Evolutionary conservation across 2,888 invertebrate species (phyloP).

Genomic region (Colletes collaris): DNA sequence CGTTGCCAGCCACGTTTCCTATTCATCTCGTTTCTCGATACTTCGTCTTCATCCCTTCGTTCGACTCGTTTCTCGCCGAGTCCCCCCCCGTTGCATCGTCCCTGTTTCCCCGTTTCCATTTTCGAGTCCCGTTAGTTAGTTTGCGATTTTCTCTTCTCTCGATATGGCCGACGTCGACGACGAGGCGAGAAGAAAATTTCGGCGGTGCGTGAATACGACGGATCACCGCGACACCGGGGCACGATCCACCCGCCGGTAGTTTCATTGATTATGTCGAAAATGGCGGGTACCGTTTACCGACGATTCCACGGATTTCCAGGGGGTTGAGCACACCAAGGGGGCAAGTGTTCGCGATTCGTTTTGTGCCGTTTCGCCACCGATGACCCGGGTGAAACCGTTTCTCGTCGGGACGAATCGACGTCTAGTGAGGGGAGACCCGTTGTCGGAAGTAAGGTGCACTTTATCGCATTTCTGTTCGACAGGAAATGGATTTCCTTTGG

Average conservation of each 20-base stretch:
- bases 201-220: constrained; percentile 23
- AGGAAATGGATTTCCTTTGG: constrained; percentile 45
- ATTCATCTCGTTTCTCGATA: background rate
- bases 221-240: constrained; percentile 3
- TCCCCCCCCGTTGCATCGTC: too few relatives aligned
- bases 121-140: background rate
- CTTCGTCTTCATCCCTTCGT: background rate
- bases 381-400: constrained; percentile 34
- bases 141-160: background rate
- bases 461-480: constrained; percentile 15
- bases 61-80: background rate
- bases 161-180: constrained; percentile 25
- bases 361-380: constrained; percentile 17
- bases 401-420: constrained; percentile 33
- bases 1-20: too few relatives aligned
- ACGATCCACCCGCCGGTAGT: constrained; percentile 38
- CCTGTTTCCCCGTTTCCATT: background rate
- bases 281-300: constrained; percentile 62
- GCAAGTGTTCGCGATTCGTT: constrained; percentile 33
- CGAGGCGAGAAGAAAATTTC: background rate
- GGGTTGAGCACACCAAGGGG: too few relatives aligned
- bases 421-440: constrained; percentile 35
- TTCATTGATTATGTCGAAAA: constrained; percentile 64
- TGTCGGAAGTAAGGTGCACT: constrained; percentile 18
- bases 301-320: constrained; percentile 23